Base-by-base conservation (phyloP, 1,140 invertebrate species). In the Trypoxylus dichotomus region DNA sequence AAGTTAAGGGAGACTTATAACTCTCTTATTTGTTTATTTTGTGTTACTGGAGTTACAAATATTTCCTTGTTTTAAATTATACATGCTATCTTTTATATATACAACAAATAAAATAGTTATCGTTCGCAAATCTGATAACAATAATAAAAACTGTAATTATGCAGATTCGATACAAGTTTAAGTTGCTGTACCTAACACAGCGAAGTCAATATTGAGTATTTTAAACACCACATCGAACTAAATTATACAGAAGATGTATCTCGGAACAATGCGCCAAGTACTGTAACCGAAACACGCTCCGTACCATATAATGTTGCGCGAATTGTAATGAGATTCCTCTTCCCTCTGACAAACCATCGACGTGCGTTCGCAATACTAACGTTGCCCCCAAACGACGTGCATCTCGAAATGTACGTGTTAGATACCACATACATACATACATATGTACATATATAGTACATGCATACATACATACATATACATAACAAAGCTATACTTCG, bases 241-340 rank as follows among this genome's bases (percentile, higher is more conserved):
- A 63, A 63, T 63, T 63, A 63, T 25, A 63, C 24, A 19, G 60
- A 24, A 27, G 19, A 24, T 63, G 6, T 63, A 63, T 63, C 24
- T 63, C 24, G 19, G n/a, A 63, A 63, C 10, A 19, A 63, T n/a
- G 24, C 60, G 21, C 13, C 60, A 27, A 63, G 3, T 11, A 63
- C 60, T 11, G 60, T 63, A 63, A 63, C 60, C 60, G 60, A 24
- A 63, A 19, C 60, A 63, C 60, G 60, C 60, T 63, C 60, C 21
- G 19, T 63, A 19, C 25, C n/a, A 37, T 37, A 8, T 63, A 63
- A 63, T 63, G 60, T 63, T n/a, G n/a, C 19, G 10, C 60, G 60
- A 63, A 63, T 63, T 63, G 60, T 63, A 63, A 63, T 63, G 60
- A 63, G 60, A 63, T 63, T 63, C 60, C 60, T 58, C 60, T 63